Conservation (phyloP, 2,888 invertebrate species). For the Pammene fasciana region DNA sequence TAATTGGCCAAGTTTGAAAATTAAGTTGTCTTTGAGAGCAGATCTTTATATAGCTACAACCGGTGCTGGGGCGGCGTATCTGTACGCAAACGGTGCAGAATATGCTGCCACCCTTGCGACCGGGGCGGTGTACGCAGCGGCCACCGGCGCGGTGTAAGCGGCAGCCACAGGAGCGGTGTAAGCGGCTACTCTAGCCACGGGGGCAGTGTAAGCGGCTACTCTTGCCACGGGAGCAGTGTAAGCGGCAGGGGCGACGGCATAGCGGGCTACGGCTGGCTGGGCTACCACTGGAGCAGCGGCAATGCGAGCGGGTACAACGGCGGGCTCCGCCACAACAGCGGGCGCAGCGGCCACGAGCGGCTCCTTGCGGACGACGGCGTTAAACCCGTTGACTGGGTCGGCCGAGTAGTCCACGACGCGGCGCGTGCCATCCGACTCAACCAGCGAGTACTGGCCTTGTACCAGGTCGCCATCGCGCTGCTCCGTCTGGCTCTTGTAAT, state of each 20-base stretch:
- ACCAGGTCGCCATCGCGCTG: constrained; percentile 81
- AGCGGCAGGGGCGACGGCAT: constrained; percentile 60
- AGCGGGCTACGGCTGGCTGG: constrained; percentile 40
- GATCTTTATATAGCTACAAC: constrained; percentile 60
- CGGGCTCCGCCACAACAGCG: constrained; percentile 53
- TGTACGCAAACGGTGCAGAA: constrained; percentile 54
- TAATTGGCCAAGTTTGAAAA: constrained; percentile 47
- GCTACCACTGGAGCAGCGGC: constrained; percentile 50
- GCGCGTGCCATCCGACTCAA: constrained; percentile 69
- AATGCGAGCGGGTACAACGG: constrained; percentile 54
- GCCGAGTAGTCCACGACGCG: constrained; percentile 72
- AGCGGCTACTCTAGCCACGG: constrained; percentile 39
- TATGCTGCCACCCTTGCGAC: constrained; percentile 53
- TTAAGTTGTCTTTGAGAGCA: constrained; percentile 43
- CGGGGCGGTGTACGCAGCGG: constrained; percentile 56
- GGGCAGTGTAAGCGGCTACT: no score
- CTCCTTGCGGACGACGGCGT: constrained; percentile 70
- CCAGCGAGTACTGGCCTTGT: constrained; percentile 68
- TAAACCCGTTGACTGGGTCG: constrained; percentile 71
- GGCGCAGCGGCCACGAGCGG: constrained; percentile 61
- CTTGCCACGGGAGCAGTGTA: constrained; percentile 51
- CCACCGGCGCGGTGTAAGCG: constrained; percentile 18
- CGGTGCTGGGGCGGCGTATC: constrained; percentile 60
- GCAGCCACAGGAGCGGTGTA: constrained; percentile 52
- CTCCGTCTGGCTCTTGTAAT: constrained; percentile 74